Conservation (phyloP, 2,888 invertebrate species). For the Luperina testacea region DNA sequence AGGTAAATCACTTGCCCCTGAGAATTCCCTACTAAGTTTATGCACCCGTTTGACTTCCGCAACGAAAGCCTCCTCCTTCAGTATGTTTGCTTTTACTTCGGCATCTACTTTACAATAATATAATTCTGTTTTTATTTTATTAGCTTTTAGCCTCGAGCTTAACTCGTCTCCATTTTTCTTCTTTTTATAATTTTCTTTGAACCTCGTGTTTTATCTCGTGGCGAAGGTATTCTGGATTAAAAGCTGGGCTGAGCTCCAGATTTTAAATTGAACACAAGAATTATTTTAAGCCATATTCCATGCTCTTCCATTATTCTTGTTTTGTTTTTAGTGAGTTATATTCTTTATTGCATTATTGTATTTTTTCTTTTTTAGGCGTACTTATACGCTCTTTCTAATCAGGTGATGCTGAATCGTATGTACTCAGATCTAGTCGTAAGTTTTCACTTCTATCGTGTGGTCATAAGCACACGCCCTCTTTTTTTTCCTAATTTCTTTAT, state of each 20-base stretch:
- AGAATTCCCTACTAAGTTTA: conserved; percentile 8
- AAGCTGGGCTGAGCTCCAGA: conserved; percentile 36
- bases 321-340: neutral
- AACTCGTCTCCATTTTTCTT: conserved; percentile 19
- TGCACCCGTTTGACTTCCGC: conserved; percentile 8
- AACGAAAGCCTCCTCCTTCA: conserved; percentile 22
- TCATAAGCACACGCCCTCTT: no score
- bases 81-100: conserved; percentile 17
- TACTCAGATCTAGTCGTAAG: neutral
- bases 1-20: no score
- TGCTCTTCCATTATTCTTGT: conserved; percentile 7
- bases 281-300: conserved; percentile 31
- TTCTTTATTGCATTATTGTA: neutral
- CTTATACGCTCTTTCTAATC: neutral
- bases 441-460: no score
- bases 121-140: conserved; percentile 33
- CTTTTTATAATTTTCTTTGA: conserved; percentile 33
- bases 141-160: conserved; percentile 29
- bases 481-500: neutral
- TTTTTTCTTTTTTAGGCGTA: neutral
- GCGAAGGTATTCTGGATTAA: conserved; percentile 25
- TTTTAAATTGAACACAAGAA: conserved; percentile 37
- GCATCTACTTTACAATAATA: conserved; percentile 29
- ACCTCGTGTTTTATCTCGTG: conserved; percentile 1
- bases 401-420: neutral